Conservation (phyloP, 2,113 vertebrate species). For the Spea bombifrons region DNA sequence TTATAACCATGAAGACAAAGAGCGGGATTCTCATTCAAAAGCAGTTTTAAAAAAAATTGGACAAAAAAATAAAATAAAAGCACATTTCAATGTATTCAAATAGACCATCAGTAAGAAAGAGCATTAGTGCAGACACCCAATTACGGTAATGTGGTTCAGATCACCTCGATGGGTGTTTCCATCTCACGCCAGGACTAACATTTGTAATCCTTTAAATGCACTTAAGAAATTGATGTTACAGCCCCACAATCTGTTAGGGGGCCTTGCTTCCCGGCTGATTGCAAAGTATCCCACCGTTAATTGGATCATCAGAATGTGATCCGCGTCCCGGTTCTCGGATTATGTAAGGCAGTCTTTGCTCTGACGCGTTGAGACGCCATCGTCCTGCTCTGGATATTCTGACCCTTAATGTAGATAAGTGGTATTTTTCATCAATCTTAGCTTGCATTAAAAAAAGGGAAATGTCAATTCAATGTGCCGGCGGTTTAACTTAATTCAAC, state of each 20-base stretch:
- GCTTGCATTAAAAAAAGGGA: conserved; percentile 74
- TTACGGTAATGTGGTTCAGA: conserved; percentile 85
- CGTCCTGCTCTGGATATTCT: conserved; percentile 69
- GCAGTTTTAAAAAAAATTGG: conserved; percentile 26
- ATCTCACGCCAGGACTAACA: conserved; percentile 77
- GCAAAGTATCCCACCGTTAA: conserved; percentile 85
- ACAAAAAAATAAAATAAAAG: conserved; percentile 59
- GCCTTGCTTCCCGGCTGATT: conserved; percentile 83
- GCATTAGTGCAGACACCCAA: conserved; percentile 79
- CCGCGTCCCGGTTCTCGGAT: conserved; percentile 82
- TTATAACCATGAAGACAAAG: conserved; percentile 60
- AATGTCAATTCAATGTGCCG: conserved; percentile 75
- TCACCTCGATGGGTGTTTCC: conserved; percentile 77
- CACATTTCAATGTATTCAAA: conserved; percentile 60
- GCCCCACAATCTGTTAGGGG: conserved; percentile 85
- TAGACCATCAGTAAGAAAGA: conserved; percentile 62
- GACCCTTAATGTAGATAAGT: conserved; percentile 99
- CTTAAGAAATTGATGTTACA: conserved; percentile 98
- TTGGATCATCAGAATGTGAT: conserved; percentile 99
- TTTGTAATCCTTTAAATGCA: conserved; percentile 99
- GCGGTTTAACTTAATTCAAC: conserved; percentile 76
- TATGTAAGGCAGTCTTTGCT: conserved; percentile 94
- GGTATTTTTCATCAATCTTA: conserved; percentile 89
- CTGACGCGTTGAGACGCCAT: conserved; percentile 75
- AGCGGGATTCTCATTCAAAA: conserved; percentile 56